Evolutionary conservation across 2,113 vertebrate species (phyloP), one percentile per base, ranked within the genome.

Genomic region (Chionodraco myersi): DNA sequence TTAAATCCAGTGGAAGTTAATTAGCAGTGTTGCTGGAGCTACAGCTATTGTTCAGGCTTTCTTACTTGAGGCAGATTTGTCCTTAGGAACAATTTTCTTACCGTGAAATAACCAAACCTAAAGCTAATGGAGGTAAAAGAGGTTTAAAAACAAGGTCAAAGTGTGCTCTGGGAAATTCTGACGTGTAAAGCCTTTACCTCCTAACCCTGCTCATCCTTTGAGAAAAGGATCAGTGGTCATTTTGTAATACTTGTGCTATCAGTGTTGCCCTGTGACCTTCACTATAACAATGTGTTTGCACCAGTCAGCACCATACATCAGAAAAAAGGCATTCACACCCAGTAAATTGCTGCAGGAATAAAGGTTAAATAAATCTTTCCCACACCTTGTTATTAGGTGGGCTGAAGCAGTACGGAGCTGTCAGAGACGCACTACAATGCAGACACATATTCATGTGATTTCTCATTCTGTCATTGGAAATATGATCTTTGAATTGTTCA

Each of bases 401-500:
- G 6, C 4, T 0, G 1, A 63, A 16, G 26, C 18, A 56, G 12
- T 7, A 23, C 53, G 44, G 26, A 44, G 47, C 41, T 71, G 44
- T 44, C 21, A 81, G 49, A 64, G 21, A 18, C 75, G 15, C 9
- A 10, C 45, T 18, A 52, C 57, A 61, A 54, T 15, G 10, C 47
- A 10, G 51, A 44, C 18, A 47, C 53, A 41, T 34, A 78, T 47
- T 51, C 5, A n/a, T 36, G 34, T 15, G n/a, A 72, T 62, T 59
- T 10, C 57, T 68, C 41, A 36, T 61, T 30, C n/a, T 65, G n/a
- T 72, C 58, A 53, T 72, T 79, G 86, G 72, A 88, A 77, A 71
- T 49, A 54, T 75, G 62, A 84, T 81, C 75, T 26, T 53, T 45
- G 18, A 51, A 52, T 77, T 78, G 18, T 76, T 82, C 54, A 48